These are phyloP conservation scores for Lagorchestes hirsutus DNA, from an alignment of 2,797 vertebrate genomes.

Conservation along the genomic window DNA sequence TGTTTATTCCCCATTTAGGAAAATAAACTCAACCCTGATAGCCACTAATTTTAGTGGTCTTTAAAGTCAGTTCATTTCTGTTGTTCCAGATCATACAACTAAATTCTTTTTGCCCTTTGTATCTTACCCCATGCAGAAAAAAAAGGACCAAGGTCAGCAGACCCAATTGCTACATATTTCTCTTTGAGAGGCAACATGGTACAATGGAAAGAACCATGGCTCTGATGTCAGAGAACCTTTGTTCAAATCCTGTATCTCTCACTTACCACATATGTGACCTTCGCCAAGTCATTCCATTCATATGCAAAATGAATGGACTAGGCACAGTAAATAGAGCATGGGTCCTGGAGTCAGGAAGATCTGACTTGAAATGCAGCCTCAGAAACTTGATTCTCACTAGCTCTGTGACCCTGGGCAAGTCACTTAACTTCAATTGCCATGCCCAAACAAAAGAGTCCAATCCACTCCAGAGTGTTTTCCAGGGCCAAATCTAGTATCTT, in stretches of 20 bases:
- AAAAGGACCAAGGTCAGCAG: not conserved
- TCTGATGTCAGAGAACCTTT: not conserved
- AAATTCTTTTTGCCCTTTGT: not conserved
- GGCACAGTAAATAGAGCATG: too few relatives aligned
- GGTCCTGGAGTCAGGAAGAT: too few relatives aligned
- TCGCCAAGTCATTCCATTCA: not conserved
- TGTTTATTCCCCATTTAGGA: slow-evolving; percentile 13
- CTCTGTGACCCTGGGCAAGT: too few relatives aligned
- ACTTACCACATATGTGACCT: not conserved
- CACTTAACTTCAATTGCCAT: too few relatives aligned
- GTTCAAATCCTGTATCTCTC: not conserved
- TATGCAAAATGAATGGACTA: not conserved
- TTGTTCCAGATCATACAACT: slow-evolving; percentile 13
- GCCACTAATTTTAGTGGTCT: not conserved
- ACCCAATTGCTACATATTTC: slow-evolving; percentile 17
- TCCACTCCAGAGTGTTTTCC: not conserved
- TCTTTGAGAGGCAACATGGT: not conserved
- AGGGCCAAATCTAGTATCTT: not conserved
- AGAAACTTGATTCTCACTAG: too few relatives aligned
- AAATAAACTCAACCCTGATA: slow-evolving; percentile 36
- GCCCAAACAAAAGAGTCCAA: not conserved
- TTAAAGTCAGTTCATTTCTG: not conserved
- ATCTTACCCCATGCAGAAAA: not conserved
- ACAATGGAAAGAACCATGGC: not conserved
- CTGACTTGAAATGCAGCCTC: too few relatives aligned